Evolutionary conservation across 2,888 invertebrate species (phyloP).

Genomic region (Cataglyphis albicans): DNA sequence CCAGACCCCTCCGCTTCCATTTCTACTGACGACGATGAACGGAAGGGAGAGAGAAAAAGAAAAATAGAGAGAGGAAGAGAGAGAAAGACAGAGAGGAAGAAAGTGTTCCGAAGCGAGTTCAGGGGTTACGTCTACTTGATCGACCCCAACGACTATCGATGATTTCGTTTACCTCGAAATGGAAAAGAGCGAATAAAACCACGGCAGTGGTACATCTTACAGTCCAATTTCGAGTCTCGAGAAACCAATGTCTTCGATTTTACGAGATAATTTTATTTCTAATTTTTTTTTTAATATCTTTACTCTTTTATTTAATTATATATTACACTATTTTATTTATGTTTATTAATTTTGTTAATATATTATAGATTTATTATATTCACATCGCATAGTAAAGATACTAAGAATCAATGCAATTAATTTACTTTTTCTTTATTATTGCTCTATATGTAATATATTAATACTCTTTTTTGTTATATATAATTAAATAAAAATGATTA

Average conservation of each 20-base stretch:
- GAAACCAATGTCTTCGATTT: constrained; percentile 23
- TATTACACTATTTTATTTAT: background rate
- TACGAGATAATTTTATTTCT: background rate
- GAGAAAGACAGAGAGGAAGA: constrained; percentile 38
- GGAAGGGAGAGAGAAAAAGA: background rate
- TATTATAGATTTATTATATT: background rate
- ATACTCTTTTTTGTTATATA: background rate
- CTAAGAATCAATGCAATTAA: background rate
- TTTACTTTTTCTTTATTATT: background rate
- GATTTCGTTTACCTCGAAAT: constrained; percentile 80
- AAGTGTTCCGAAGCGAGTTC: constrained; percentile 59
- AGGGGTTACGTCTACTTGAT: constrained; percentile 79
- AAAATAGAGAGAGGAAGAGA: constrained; percentile 31
- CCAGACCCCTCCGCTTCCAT: constrained; percentile 64
- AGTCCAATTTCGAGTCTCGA: constrained; percentile 24
- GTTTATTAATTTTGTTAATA: no score
- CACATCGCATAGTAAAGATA: background rate
- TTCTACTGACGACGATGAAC: constrained; percentile 57
- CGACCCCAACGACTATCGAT: constrained; percentile 79
- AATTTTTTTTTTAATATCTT: background rate
- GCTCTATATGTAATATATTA: background rate
- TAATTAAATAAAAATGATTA: background rate
- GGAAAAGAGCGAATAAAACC: constrained; percentile 63
- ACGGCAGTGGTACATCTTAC: constrained; percentile 18
- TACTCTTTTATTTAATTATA: background rate